Evolutionary conservation across 2,113 vertebrate genomes (phyloP).

Genomic region (Labeo rohita): DNA sequence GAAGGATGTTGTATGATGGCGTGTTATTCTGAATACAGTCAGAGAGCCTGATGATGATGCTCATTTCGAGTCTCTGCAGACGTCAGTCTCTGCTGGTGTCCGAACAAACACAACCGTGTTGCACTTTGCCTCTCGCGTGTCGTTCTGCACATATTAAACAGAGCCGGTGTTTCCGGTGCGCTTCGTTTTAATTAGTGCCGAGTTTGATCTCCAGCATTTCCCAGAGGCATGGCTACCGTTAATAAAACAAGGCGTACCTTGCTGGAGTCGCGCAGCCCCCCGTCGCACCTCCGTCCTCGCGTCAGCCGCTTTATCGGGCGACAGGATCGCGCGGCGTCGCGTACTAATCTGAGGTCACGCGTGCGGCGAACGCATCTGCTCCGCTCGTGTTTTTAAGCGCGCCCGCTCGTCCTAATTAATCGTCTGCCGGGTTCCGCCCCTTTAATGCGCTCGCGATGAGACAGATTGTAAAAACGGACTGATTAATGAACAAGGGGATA

Average conservation of each 20-base stretch:
- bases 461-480: conserved; percentile 72
- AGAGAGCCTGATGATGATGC: background rate
- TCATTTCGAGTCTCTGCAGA: background rate
- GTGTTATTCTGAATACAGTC: no score
- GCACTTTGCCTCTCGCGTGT: conserved; percentile 66
- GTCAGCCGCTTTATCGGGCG: conserved; percentile 33
- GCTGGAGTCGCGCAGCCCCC: background rate
- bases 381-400: background rate
- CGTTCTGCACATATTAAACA: conserved; percentile 77
- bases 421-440: conserved; percentile 37
- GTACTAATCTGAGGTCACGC: conserved; percentile 42
- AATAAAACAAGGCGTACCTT: conserved; percentile 77
- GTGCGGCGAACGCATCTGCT: conserved; percentile 14
- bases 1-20: background rate
- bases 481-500: conserved; percentile 72
- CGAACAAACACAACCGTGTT: background rate
- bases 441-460: conserved; percentile 69
- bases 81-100: background rate
- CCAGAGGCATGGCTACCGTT: conserved; percentile 72
- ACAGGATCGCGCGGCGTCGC: conserved; percentile 30
- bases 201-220: conserved; percentile 75
- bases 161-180: conserved; percentile 62
- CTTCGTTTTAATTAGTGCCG: conserved; percentile 78
- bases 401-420: conserved; percentile 49
- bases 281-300: background rate